Evolutionary conservation across 2,797 vertebrate species (phyloP), one percentile per base, ranked within the genome.

Genomic region (Mus spretus): DNA sequence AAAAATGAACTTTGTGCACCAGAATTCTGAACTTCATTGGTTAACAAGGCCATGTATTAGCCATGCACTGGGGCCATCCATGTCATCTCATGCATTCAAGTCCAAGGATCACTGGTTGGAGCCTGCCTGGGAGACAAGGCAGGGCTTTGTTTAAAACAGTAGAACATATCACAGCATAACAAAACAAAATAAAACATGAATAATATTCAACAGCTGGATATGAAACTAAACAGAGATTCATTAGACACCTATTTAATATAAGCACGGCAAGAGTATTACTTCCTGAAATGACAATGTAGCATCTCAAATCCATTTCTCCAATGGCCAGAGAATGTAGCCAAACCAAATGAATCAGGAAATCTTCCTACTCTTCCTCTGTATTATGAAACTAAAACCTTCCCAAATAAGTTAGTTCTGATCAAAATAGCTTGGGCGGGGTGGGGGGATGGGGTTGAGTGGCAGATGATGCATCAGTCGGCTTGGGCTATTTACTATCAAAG

Each of bases 41-140:
- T 59, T 86, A 91, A 91, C 75, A 93, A 92, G 61, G 57, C 80
- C 22, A 79, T 80, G 59, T 63, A 77, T 89, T 61, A 96, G n/a
- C 70, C 37, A 31, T 24, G 3, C 7, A 37, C 19, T 8, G 70
- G 72, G 55, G 17, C 26, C 37, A 47, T 10, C 26, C 40, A 11
- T 44, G 72, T 77, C 28, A 77, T 61, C 72, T 72, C 28, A 20
- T 26, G 31, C 19, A 22, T 24, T 55, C 47, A 72, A 87, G 53
- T 11, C 26, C 28, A 59, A 77, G 53, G 55, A 24, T 89, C 17
- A 15, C 6, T 77, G 37, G 72, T 77, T 47, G 1, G 2, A 61
- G 55, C 28, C 26, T 77, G 55, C 10, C n/a, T 44, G 14, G 15
- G n/a, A 19, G 15, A 57, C 9, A 75, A 40, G 24, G 26, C 3